Percentiles rank a stretch among this genome's conserved stretches.
Evolutionary conservation across 1,140 invertebrate genomes (phyloP).

Genomic region (Bemisia tabaci): DNA sequence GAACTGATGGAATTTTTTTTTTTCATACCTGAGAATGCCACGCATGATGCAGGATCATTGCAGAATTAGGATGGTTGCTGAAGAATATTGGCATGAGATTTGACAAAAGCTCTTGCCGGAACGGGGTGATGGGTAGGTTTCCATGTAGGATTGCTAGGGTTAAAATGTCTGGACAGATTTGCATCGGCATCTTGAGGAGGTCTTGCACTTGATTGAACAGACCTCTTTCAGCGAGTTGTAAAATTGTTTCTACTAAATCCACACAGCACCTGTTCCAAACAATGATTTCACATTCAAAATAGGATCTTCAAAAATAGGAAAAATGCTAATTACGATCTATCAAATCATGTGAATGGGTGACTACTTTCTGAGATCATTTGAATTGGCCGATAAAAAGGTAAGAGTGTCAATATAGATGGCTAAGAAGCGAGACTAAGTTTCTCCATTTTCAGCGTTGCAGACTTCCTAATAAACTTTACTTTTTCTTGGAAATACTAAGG

Average conservation of each 20-base stretch:
- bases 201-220: conserved; percentile 71
- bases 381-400: no score
- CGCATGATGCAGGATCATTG: conserved; percentile 81
- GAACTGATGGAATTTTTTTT: no score
- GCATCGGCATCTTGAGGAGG: conserved; percentile 79
- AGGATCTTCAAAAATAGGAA: no score
- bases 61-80: conserved; percentile 87
- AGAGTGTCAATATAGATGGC: no score
- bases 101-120: conserved; percentile 71
- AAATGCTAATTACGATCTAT: not conserved
- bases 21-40: conserved; percentile 59
- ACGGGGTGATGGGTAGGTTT: conserved; percentile 51
- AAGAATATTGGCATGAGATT: conserved; percentile 82
- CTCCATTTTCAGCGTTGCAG: no score
- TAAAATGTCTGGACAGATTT: conserved; percentile 87
- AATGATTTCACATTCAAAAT: no score
- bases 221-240: conserved; percentile 75
- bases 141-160: conserved; percentile 77
- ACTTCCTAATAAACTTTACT: no score
- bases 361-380: no score
- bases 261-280: conserved; percentile 48
- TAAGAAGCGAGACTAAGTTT: no score
- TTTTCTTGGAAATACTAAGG: no score
- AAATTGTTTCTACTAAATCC: conserved; percentile 74
- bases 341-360: no score